A percentile compares a stretch with the other conserved stretches of the same genome.
These are phyloP conservation scores for Aporophyla lueneburgensis DNA, from an alignment of 2,888 invertebrate genomes.

Conservation along the genomic window DNA sequence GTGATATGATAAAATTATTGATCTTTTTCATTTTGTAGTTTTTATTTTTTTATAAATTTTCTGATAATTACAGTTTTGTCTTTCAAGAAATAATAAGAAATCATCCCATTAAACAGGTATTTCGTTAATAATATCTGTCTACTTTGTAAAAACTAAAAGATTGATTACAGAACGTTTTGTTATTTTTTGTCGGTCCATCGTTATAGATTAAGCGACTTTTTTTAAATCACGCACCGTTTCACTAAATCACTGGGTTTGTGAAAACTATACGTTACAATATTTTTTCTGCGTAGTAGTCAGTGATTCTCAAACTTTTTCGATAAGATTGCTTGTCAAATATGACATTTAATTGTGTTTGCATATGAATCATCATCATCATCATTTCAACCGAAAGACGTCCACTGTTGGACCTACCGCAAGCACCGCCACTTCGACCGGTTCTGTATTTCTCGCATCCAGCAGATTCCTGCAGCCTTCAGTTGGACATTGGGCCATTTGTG, in stretches of 20 bases:
- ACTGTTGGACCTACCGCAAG: too few species aligned
- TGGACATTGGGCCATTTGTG: too few species aligned
- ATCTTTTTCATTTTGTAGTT: background rate
- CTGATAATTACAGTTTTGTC: background rate
- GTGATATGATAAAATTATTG: background rate
- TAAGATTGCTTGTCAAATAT: background rate
- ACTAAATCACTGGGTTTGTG: constrained; percentile 84
- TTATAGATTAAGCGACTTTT: constrained; percentile 78
- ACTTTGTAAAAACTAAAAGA: constrained; percentile 66
- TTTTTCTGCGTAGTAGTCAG: constrained; percentile 69
- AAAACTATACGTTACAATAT: constrained; percentile 79
- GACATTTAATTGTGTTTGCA: background rate
- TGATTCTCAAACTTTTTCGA: constrained; percentile 70
- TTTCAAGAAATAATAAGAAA: background rate
- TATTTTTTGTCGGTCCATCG: constrained; percentile 70
- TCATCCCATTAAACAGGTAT: constrained; percentile 15
- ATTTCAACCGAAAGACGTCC: too few species aligned
- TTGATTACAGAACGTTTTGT: constrained; percentile 75
- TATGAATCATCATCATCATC: background rate
- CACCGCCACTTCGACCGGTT: too few species aligned
- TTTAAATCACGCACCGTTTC: constrained; percentile 76
- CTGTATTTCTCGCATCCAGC: too few species aligned
- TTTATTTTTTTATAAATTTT: background rate
- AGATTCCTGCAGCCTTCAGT: too few species aligned
- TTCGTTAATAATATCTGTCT: constrained; percentile 43